Evolutionary conservation across 2,113 vertebrate species (phyloP), one percentile per base, ranked within the genome.

Genomic region (Nyctereutes procyonoides): DNA sequence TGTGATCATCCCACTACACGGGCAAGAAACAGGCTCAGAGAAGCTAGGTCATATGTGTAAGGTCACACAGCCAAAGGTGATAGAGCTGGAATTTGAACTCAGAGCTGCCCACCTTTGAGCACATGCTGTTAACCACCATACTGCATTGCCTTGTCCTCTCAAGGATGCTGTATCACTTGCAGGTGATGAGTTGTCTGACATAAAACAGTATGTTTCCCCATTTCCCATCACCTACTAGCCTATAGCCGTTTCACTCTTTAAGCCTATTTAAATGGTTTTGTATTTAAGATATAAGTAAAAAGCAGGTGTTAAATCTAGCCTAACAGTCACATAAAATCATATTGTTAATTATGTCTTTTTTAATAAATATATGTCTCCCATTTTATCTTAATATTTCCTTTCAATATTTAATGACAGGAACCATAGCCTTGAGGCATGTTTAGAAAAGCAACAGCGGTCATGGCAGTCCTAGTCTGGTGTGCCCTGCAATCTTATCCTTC

Each of bases 261-360:
- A 95, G 3, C 12, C 60, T 51, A 2, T 38, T 65, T 73, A 62
- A 62, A 32, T 56, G 15, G n/a, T 30, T 62, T 51, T 26, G 14
- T 79, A 51, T 69, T 63, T 82, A 77, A 60, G 17, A 38, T 60
- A 20, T 19, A 91, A 71, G 87, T 35, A n/a, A 81, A 91, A 96
- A 60, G 22, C 43, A 8, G 38, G 58, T 62, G 28, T 48, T 63
- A 38, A 90, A 32, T 32, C 24, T 90, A 76, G 82, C 43, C 35
- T 83, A 60, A 81, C 22, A 43, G 71, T 17, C 30, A 16, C 5
- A 5, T n/a, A 28, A 90, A 81, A 38, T 24, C 16, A 1, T 32
- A 3, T 28, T 55, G 51, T 90, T 38, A 53, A 30, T 24, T 32
- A 10, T n/a, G 4, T 53, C 38, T 73, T 92, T 88, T 82, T 65